A percentile compares a stretch with the other conserved stretches of the same genome.
Conservation (phyloP, 2,888 invertebrate species). For the Gymnocheta viridis region DNA sequence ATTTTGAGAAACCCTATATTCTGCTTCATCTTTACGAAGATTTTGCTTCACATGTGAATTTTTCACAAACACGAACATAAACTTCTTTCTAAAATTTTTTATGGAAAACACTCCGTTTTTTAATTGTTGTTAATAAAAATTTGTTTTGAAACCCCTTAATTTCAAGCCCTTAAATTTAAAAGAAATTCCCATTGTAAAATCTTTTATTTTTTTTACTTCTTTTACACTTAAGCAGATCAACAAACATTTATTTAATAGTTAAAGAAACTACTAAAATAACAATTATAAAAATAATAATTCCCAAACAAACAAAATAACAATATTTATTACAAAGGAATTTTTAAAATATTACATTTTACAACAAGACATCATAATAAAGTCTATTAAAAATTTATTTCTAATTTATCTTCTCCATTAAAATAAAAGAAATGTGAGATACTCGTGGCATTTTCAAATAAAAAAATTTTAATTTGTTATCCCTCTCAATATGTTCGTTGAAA, state of each 20-base stretch:
- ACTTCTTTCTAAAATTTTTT: too few species aligned
- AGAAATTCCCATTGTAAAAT: constrained; percentile 1
- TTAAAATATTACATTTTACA: constrained; percentile 1
- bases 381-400: constrained; percentile 22
- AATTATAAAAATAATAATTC: constrained; percentile 14
- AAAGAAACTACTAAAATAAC: background rate
- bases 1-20: too few species aligned
- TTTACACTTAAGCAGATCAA: background rate
- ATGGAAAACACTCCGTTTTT: too few species aligned
- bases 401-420: constrained; percentile 14
- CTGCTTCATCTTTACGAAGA: too few species aligned
- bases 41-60: too few species aligned
- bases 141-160: background rate
- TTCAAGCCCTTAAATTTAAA: too few species aligned
- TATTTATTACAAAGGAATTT: constrained; percentile 29
- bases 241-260: background rate
- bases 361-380: background rate
- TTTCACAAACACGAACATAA: too few species aligned
- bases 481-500: constrained; percentile 4
- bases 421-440: constrained; percentile 2
- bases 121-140: too few species aligned
- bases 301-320: background rate
- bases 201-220: background rate
- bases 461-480: background rate
- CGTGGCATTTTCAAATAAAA: background rate